Evolutionary conservation across 2,888 invertebrate species (phyloP).

Genomic region (Parnassius glacialis): DNA sequence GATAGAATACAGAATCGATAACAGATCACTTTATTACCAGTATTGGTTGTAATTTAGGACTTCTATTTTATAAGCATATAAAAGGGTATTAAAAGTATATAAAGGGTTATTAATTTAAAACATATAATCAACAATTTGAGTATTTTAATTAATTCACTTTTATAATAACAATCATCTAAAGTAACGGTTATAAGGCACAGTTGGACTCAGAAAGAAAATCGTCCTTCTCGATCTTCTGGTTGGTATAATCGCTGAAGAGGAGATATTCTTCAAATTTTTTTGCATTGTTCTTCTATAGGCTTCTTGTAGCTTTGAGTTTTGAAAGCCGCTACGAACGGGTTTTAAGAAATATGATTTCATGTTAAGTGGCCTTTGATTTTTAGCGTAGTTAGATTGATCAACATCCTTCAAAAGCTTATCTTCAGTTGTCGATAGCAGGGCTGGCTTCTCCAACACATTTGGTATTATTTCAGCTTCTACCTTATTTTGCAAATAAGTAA

Average conservation of each 20-base stretch:
- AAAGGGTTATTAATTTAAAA: too few species aligned
- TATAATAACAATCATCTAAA: slow-evolving; percentile 39
- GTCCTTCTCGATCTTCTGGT: slow-evolving; percentile 48
- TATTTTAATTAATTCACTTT: slow-evolving; percentile 1
- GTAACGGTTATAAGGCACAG: slow-evolving; percentile 56
- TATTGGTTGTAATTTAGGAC: too few species aligned
- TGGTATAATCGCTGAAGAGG: slow-evolving; percentile 26
- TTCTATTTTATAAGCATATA: too few species aligned
- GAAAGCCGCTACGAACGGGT: slow-evolving; percentile 2
- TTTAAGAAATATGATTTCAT: slow-evolving; percentile 16
- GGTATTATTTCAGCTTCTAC: slow-evolving; percentile 5
- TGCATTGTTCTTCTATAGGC: slow-evolving; percentile 5
- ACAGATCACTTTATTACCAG: too few species aligned
- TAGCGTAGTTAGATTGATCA: neutral
- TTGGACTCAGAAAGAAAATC: slow-evolving; percentile 67
- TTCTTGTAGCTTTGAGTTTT: neutral
- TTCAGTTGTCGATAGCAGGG: neutral
- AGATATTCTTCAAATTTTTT: neutral
- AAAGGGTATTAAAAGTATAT: too few species aligned
- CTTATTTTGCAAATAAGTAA: slow-evolving; percentile 22
- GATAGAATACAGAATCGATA: too few species aligned
- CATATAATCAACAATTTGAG: too few species aligned
- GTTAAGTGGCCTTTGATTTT: neutral
- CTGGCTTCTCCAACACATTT: slow-evolving; percentile 14
- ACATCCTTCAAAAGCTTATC: neutral